Evolutionary conservation across 2,797 vertebrate genomes (phyloP).

Genomic region (Oreochromis grahami): DNA sequence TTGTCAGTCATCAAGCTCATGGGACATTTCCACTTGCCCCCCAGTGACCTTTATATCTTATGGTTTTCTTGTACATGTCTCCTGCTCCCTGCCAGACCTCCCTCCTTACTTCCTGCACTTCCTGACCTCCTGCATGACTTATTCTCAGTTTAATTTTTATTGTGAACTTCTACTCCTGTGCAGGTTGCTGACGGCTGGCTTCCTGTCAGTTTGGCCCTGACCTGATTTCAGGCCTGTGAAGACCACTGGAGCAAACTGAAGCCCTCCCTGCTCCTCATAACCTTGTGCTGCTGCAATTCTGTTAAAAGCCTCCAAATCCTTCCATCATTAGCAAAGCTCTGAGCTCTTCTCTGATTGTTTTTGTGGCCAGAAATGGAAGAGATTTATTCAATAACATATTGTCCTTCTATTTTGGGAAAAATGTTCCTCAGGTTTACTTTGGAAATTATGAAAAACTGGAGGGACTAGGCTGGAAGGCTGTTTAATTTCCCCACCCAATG

Average conservation of each 20-base stretch:
- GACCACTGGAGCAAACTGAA: conserved; percentile 30
- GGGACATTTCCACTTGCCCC: neutral
- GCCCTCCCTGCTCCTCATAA: conserved; percentile 31
- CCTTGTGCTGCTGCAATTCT: conserved; percentile 15
- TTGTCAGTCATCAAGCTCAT: neutral
- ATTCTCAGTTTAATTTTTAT: neutral
- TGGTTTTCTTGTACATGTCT: neutral
- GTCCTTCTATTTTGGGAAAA: neutral
- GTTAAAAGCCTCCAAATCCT: conserved; percentile 56
- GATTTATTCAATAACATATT: neutral
- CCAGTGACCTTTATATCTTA: neutral
- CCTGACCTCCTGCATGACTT: neutral
- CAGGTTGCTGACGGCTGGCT: neutral
- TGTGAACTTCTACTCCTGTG: neutral
- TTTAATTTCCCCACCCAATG: neutral
- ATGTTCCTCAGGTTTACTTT: neutral
- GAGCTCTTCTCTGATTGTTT: conserved; percentile 45
- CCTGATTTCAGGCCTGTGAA: neutral
- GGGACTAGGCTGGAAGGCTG: neutral
- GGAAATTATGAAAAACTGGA: neutral
- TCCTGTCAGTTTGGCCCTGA: neutral
- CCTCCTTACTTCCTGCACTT: neutral
- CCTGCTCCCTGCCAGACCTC: neutral
- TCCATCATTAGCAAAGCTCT: conserved; percentile 19
- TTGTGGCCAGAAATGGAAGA: neutral